A percentile compares a stretch with the other conserved stretches of the same genome.
Evolutionary conservation across 37 sponge, comb jelly and placozoan species (phyloP).

Genomic region (Crambe crambe): DNA sequence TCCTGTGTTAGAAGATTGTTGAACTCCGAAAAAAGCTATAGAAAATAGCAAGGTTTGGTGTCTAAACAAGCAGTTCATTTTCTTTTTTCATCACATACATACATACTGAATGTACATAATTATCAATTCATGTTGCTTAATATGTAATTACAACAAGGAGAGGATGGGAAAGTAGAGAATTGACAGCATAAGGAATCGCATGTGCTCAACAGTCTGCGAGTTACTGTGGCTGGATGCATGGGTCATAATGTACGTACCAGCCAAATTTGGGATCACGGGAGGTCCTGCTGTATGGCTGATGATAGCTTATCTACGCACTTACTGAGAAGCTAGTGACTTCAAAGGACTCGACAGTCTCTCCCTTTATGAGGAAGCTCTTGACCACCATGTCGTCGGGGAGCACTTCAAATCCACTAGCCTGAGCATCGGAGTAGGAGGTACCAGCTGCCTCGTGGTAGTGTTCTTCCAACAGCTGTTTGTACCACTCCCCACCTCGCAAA

Average conservation of each 20-base stretch:
- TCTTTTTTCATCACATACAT: too few species aligned
- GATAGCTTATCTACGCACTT: too few species aligned
- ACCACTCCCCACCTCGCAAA: constrained; percentile 62
- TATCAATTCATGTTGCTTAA: too few species aligned
- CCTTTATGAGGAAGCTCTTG: constrained; percentile 16
- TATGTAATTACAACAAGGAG: not conserved
- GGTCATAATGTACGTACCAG: too few species aligned
- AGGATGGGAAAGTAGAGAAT: too few species aligned
- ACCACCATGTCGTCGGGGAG: constrained; percentile 63
- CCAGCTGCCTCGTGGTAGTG: constrained; percentile 51
- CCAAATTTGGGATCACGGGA: too few species aligned
- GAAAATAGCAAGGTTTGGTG: not conserved
- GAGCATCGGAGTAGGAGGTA: constrained; percentile 51
- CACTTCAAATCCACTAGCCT: constrained; percentile 59
- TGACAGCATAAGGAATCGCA: too few species aligned
- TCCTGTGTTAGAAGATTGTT: constrained; percentile 38
- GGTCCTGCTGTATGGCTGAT: too few species aligned
- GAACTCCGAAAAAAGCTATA: constrained; percentile 47
- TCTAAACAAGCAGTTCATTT: too few species aligned
- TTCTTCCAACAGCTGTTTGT: constrained; percentile 47
- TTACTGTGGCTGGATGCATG: too few species aligned
- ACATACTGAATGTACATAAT: too few species aligned
- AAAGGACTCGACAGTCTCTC: constrained; percentile 4
- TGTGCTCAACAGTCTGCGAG: too few species aligned
- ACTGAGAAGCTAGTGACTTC: constrained; percentile 21